These are phyloP conservation scores for Rhinolophus sinicus DNA, from an alignment of 2,113 vertebrate species.

Conservation along the genomic window DNA sequence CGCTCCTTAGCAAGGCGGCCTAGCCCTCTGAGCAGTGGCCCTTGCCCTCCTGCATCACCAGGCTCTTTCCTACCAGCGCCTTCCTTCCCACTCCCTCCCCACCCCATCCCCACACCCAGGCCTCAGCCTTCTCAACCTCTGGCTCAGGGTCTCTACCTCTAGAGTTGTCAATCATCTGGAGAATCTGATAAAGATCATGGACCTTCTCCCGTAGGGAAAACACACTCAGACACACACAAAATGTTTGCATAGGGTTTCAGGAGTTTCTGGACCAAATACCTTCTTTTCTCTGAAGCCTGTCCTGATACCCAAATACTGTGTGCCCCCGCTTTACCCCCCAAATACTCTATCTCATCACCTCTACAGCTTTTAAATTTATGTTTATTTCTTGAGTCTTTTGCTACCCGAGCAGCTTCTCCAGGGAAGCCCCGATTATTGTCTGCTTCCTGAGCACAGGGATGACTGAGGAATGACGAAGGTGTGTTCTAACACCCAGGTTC, in stretches of 20 bases:
- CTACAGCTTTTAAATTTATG: accelerated
- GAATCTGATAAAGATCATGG: background rate
- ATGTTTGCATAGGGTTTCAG: background rate
- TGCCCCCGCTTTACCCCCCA: background rate
- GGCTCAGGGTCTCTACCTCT: background rate
- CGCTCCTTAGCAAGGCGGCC: background rate
- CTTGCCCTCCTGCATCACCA: background rate
- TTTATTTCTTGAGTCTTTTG: background rate
- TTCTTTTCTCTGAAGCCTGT: background rate
- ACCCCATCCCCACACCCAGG: accelerated
- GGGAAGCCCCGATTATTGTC: background rate
- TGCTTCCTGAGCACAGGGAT: background rate
- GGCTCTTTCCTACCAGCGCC: background rate
- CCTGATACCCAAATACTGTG: accelerated
- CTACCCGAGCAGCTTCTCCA: accelerated
- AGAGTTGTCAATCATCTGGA: accelerated
- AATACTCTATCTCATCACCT: background rate
- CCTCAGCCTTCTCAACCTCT: background rate
- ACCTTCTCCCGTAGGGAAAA: background rate
- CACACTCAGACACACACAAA: too few relatives aligned
- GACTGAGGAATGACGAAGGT: background rate
- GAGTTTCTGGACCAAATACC: background rate
- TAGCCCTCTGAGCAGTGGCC: background rate
- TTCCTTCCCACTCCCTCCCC: too few relatives aligned
- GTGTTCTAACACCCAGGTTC: background rate